phyloP scores from a whole-genome alignment of 2,113 vertebrate genomes.

The Syngnathus scovelli region DNA sequence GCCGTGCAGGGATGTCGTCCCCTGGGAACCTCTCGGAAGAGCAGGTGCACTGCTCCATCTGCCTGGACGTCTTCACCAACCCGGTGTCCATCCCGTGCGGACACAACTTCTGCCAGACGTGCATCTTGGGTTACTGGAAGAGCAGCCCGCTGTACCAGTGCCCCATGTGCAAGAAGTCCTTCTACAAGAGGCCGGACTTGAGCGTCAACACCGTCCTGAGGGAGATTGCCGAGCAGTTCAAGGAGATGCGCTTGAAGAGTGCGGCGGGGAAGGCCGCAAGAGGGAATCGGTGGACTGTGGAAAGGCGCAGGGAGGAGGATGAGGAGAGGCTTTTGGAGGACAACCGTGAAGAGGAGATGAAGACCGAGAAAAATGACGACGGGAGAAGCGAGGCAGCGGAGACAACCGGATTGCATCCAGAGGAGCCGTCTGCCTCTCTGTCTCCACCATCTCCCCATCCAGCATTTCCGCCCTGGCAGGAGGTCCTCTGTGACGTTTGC shows the following conservation, averaged over 20 bases:
- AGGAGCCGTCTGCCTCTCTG: constrained; percentile 30
- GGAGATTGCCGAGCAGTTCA: constrained; percentile 75
- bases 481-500: constrained; percentile 76
- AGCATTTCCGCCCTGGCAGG: constrained; percentile 35
- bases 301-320: constrained; percentile 43
- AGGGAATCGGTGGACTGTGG: constrained; percentile 39
- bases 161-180: constrained; percentile 76
- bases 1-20: constrained; percentile 68
- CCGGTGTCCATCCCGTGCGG: constrained; percentile 76
- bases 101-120: constrained; percentile 76
- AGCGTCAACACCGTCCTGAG: constrained; percentile 73
- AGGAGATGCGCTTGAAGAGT: constrained; percentile 55
- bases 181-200: constrained; percentile 68
- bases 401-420: constrained; percentile 10
- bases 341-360: constrained; percentile 39
- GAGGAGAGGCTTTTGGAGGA: constrained; percentile 54
- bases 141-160: constrained; percentile 67
- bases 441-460: not conserved
- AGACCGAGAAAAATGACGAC: constrained; percentile 29
- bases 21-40: constrained; percentile 71
- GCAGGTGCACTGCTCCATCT: constrained; percentile 78
- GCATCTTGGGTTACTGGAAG: constrained; percentile 75
- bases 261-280: constrained; percentile 14
- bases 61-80: constrained; percentile 75
- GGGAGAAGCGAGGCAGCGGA: constrained; percentile 21